Evolutionary conservation across 2,113 vertebrate species (phyloP).

Genomic region (Dicaeum eximium): DNA sequence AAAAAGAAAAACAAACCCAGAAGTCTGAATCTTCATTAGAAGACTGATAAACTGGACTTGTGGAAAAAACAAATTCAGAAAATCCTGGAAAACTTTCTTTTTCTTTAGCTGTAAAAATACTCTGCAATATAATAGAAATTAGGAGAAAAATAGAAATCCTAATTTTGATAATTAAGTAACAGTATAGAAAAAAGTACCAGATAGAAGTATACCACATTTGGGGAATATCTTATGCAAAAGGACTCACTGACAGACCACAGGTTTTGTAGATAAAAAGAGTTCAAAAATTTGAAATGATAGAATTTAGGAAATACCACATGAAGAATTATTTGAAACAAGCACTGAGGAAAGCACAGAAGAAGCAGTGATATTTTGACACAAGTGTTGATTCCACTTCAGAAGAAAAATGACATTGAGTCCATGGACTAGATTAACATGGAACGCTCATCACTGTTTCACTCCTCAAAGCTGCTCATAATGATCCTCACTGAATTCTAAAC

Average conservation of each 20-base stretch:
- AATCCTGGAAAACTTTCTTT: background rate
- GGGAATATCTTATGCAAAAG: background rate
- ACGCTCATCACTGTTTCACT: background rate
- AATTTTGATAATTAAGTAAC: background rate
- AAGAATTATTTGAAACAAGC: background rate
- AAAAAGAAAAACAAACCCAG: background rate
- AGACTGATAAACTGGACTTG: background rate
- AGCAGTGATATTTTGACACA: background rate
- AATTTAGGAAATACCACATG: background rate
- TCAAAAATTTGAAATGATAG: background rate
- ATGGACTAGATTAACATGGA: background rate
- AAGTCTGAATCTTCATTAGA: background rate
- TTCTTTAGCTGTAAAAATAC: background rate
- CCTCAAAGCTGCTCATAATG: background rate
- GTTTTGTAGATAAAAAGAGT: background rate
- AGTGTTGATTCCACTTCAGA: background rate
- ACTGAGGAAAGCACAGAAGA: background rate
- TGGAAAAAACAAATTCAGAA: background rate
- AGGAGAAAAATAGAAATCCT: background rate
- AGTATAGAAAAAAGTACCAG: background rate
- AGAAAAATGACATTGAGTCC: background rate
- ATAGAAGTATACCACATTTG: background rate
- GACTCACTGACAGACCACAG: background rate
- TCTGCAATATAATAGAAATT: background rate
- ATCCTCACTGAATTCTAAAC: background rate